These are phyloP conservation scores for Aspiorhynchus laticeps DNA, from an alignment of 2,113 vertebrate species.

Conservation along the genomic window DNA sequence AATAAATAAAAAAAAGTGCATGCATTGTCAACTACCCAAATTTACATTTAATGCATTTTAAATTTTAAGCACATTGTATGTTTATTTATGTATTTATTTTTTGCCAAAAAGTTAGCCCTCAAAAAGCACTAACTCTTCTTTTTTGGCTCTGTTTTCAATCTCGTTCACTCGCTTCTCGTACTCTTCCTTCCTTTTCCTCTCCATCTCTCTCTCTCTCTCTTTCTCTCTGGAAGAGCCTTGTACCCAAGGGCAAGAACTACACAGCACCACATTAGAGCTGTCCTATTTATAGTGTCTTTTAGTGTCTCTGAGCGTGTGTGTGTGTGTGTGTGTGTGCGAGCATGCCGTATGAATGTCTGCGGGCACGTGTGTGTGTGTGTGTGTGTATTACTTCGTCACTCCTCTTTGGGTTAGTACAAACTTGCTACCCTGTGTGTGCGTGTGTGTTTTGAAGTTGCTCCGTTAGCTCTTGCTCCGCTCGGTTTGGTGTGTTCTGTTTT, in stretches of 20 bases:
- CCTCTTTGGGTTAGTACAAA: conserved; percentile 41
- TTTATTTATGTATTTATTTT: not conserved
- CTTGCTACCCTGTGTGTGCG: conserved; percentile 39
- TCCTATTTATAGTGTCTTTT: conserved; percentile 75
- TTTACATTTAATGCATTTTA: not conserved
- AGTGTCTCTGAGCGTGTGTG: conserved; percentile 7
- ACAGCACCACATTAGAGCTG: conserved; percentile 70
- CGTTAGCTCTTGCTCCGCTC: conserved; percentile 70
- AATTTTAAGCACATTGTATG: not conserved
- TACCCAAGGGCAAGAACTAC: conserved; percentile 73
- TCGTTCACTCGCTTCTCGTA: conserved; percentile 39
- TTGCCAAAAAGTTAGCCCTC: not conserved
- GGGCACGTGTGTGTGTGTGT: not conserved
- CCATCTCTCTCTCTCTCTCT: conserved; percentile 43
- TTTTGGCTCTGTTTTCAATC: not conserved
- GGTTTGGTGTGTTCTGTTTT: conserved; percentile 77
- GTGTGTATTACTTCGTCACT: conserved; percentile 17
- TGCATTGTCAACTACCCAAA: not conserved
- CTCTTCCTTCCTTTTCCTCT: not conserved
- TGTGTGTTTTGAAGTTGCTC: conserved; percentile 73
- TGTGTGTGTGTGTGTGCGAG: conserved; percentile 32
- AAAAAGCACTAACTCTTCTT: not conserved
- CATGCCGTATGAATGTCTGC: conserved; percentile 10
- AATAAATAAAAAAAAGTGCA: not conserved
- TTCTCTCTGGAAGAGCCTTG: conserved; percentile 67